These are phyloP conservation scores for Scrobipalpa costella DNA, from an alignment of 2,888 invertebrate genomes.

Conservation along the genomic window DNA sequence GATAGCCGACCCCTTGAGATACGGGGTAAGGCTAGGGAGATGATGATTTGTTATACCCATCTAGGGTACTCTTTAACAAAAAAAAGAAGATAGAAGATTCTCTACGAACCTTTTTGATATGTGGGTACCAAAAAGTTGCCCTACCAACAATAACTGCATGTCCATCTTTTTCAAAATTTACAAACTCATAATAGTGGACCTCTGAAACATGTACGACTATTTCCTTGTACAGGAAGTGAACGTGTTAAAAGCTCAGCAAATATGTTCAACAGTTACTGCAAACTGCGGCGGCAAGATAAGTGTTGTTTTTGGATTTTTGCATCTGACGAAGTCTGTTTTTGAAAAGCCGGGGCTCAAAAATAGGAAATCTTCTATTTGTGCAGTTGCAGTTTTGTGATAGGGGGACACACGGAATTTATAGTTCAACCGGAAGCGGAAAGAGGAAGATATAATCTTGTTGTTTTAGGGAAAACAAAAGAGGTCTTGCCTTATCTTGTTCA, in stretches of 20 bases:
- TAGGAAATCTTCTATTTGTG: slow-evolving; percentile 7
- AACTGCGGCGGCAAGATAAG: not conserved
- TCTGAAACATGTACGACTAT: not conserved
- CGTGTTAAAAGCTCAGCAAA: slow-evolving; percentile 7
- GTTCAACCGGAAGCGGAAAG: not conserved
- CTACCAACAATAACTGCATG: too few relatives aligned
- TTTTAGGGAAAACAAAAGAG: not conserved
- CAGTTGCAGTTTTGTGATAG: slow-evolving; percentile 3
- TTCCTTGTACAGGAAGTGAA: not conserved
- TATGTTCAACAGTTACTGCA: slow-evolving; percentile 6
- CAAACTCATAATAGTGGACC: not conserved
- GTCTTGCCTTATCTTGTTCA: not conserved
- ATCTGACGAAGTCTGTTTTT: slow-evolving; percentile 11
- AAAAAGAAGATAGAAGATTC: too few relatives aligned
- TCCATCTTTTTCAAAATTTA: not conserved
- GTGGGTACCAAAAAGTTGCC: too few relatives aligned
- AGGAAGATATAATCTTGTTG: not conserved
- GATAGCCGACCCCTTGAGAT: too few relatives aligned
- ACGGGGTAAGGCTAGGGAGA: too few relatives aligned
- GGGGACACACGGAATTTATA: not conserved
- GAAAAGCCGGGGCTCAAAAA: not conserved
- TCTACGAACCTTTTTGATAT: too few relatives aligned
- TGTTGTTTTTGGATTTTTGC: slow-evolving; percentile 13
- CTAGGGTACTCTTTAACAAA: too few relatives aligned
- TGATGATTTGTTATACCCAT: too few relatives aligned